A percentile compares a stretch with the other conserved stretches of the same genome.
phyloP scores from a whole-genome alignment of 2,888 invertebrate genomes.

The Drosophila kuntzei region DNA sequence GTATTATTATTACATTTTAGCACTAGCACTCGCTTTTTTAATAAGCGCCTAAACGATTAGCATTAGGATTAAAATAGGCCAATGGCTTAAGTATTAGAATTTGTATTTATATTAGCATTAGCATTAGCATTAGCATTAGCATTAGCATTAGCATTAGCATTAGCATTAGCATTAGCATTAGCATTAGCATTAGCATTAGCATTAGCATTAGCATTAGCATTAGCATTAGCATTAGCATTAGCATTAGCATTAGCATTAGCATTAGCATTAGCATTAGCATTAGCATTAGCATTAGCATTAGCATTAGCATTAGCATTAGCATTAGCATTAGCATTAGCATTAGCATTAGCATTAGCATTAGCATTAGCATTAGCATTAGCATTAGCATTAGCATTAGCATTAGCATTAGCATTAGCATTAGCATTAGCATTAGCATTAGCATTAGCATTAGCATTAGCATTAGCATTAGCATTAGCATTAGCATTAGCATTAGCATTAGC shows the following conservation, averaged over 20 bases:
- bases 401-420: constrained; percentile 1
- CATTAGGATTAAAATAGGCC: background rate
- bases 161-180: background rate
- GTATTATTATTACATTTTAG: background rate
- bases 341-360: constrained; percentile 1
- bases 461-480: background rate
- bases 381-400: constrained; percentile 1
- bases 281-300: constrained; percentile 4
- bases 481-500: background rate
- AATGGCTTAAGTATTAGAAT: too few relatives aligned
- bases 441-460: constrained; percentile 1
- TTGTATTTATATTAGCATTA: background rate
- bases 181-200: background rate
- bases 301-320: constrained; percentile 7
- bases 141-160: background rate
- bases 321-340: background rate
- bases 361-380: background rate
- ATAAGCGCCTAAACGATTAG: too few relatives aligned
- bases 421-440: background rate
- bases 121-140: background rate
- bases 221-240: constrained; percentile 4
- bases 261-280: constrained; percentile 4
- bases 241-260: constrained; percentile 4
- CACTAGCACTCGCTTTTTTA: background rate
- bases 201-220: constrained; percentile 5